Base-by-base conservation (phyloP, 2,113 vertebrate genomes). In the Pandion haliaetus region DNA sequence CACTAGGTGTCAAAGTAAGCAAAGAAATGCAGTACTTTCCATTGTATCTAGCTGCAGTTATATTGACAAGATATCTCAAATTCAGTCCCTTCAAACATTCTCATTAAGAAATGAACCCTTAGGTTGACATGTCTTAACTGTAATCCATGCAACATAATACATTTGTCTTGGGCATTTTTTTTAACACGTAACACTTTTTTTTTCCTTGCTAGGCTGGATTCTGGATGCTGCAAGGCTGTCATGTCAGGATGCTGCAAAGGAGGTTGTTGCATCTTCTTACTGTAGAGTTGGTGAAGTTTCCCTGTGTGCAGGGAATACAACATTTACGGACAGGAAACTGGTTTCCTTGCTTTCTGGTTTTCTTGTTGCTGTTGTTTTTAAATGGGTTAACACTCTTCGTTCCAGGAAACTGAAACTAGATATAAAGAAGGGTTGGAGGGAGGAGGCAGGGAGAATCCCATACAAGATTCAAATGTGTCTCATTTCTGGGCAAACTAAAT, bases 191-290 rank as follows among this genome's bases (percentile, higher is more conserved):
- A 52, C 31, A n/a, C 34, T 34, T 83, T 79, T 42, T 34, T 44
- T 58, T 63, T 12, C 12, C 66, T 87, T 88, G 12, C 36, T 88
- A 95, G 95, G 89, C 57, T 97, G 96, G 45, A 72, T 73, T 83
- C 52, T 65, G 85, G 67, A 69, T 91, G 42, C 83, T 93, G 65
- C 58, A 76, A 85, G 45, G n/a, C 55, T 93, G 78, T 78, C 12
- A 3, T 34, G 38, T 63, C 77, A 79, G 74, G 70, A 86, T 19
- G 23, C 89, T 90, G 82, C 72, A 55, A 38, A 92, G 84, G 78
- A 83, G 17, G 34, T 65, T 49, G 52, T 86, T 94, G 26, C 70
- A 54, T 91, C 80, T 88, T 65, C 80, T 78, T 74, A 14, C 47
- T 70, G 45, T 24, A 31, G 49, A 88, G 82, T 44, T 94, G 91